Evolutionary conservation across 2,888 invertebrate species (phyloP).

Genomic region (Seira musarum): DNA sequence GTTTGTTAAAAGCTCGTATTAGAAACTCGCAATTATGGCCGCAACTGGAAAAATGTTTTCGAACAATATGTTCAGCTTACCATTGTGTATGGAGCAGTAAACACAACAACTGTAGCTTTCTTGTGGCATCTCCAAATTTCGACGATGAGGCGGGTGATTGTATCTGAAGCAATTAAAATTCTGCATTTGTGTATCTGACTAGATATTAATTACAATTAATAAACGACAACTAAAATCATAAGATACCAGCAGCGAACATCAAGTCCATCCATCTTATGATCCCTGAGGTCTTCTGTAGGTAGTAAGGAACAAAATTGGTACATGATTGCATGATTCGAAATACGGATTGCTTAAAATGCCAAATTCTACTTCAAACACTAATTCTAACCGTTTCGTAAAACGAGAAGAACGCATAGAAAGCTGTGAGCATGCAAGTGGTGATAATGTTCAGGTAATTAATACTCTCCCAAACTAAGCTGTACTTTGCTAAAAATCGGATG

Average conservation of each 20-base stretch:
- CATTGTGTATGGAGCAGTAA: slow-evolving; percentile 55
- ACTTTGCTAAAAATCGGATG: slow-evolving; percentile 31
- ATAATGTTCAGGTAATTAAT: slow-evolving; percentile 33
- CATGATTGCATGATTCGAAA: neutral
- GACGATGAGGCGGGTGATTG: slow-evolving; percentile 46
- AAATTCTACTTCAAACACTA: too few species aligned
- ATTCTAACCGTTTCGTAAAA: slow-evolving; percentile 45
- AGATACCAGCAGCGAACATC: slow-evolving; percentile 40
- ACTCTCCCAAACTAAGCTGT: slow-evolving; percentile 53
- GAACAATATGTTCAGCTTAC: slow-evolving; percentile 14
- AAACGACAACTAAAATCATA: neutral
- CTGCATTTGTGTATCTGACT: neutral
- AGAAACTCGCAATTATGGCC: too few species aligned
- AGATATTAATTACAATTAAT: neutral
- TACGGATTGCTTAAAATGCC: too few species aligned
- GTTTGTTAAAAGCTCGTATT: too few species aligned
- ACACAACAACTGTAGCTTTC: slow-evolving; percentile 45
- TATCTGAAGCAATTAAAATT: too few species aligned
- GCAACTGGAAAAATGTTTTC: too few species aligned
- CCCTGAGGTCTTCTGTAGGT: neutral
- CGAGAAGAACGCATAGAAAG: slow-evolving; percentile 51
- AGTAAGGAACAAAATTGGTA: too few species aligned
- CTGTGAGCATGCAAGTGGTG: slow-evolving; percentile 31
- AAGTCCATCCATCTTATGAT: slow-evolving; percentile 47
- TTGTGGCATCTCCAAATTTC: slow-evolving; percentile 62